Evolutionary conservation across 2,797 vertebrate genomes (phyloP), one percentile per base, ranked within the genome.

Genomic region (Pempheris klunzingeri): DNA sequence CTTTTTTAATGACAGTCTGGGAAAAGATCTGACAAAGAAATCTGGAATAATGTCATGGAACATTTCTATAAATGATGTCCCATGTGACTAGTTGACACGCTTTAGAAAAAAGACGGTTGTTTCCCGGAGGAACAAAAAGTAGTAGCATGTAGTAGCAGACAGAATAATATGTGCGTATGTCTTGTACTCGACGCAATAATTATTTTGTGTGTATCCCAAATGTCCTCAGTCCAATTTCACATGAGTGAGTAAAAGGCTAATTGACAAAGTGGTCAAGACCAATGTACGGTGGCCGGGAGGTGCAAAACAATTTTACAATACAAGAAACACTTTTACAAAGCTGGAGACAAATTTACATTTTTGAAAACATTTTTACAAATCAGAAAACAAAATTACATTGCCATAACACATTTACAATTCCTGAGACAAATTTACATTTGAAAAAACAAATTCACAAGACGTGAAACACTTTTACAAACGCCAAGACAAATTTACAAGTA

Each of bases 51-150:
- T 72, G 62, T 68, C 44, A 14, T 15, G 61, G 20, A 69, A 77
- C 69, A 63, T 77, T 68, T 68, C 39, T 77, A 77, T 81, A 68
- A 72, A 68, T 76, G 61, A 20, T 2, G 4, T 66, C 73, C 36
- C 71, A 3, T 36, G 58, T 68, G 67, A 41, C 11, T 2, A 22
- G 52, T 73, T 46, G 65, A 52, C 50, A 28, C 41, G 52, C 71
- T 63, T 44, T 10, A 52, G 39, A 39, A 62, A 71, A 36, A 54
- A 15, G 58, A 46, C n/a, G 71, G 71, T 71, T 47, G 52, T 58
- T 71, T 75, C 38, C 62, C 9, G n/a, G 32, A 54, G 15, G 34
- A 49, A 54, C 11, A 11, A 57, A 49, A 14, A 28, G 44, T 7
- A 41, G 26, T 39, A 12, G 22, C 26, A 30, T 41, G 13, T 46